Conservation (phyloP, 2,888 invertebrate genomes). For the Mylabris sibirica region DNA sequence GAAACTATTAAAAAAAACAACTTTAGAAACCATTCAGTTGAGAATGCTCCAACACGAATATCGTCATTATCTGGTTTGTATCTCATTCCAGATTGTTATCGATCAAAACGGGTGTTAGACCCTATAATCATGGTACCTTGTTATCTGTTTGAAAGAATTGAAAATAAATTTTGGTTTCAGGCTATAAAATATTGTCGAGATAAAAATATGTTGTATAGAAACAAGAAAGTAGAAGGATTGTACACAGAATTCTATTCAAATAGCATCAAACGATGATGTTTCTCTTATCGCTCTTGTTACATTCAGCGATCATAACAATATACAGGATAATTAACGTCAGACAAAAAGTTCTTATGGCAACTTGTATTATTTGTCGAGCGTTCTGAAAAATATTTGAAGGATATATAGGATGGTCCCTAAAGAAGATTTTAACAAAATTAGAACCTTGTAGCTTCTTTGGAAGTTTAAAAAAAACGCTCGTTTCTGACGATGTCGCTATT, state of each 20-base stretch:
- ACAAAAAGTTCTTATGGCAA: too few relatives aligned
- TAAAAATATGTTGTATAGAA: background rate
- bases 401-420: too few relatives aligned
- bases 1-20: background rate
- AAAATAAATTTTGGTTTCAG: background rate
- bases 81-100: background rate
- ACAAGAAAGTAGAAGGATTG: background rate
- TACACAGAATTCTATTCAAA: background rate
- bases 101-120: background rate
- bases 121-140: constrained; percentile 1
- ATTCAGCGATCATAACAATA: background rate
- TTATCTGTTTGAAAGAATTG: constrained; percentile 10
- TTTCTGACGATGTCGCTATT: too few relatives aligned
- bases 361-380: too few relatives aligned
- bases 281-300: background rate
- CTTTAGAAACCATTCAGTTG: background rate
- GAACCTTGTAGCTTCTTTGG: too few relatives aligned
- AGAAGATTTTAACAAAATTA: too few relatives aligned
- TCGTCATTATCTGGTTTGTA: constrained; percentile 6
- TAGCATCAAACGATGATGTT: background rate
- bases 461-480: too few relatives aligned
- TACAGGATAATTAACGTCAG: too few relatives aligned
- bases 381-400: too few relatives aligned
- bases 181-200: constrained; percentile 8
- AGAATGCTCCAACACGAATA: constrained; percentile 9